Evolutionary conservation across 2,797 vertebrate genomes (phyloP), one percentile per base, ranked within the genome.

Genomic region (Sciurus vulgaris): DNA sequence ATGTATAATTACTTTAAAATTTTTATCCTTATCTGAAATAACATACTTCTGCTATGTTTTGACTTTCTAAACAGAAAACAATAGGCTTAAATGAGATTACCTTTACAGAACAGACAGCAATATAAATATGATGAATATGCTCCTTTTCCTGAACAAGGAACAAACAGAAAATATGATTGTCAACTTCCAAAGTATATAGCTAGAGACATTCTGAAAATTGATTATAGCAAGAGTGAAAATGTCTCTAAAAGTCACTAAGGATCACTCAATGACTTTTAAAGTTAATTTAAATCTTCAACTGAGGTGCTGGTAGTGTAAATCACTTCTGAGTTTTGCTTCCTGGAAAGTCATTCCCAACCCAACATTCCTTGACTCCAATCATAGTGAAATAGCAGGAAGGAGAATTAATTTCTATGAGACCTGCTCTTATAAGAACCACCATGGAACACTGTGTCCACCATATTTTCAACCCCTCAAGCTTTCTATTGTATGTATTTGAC

Each of bases 401-500:
- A 86, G 3, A 89, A 95, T 61, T 86, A n/a, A 85, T 74, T 88
- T 7, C 5, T 72, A 7, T 73, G 65, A 73, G 44, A 63, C 1
- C 14, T 81, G 1, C 2, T 24, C 30, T 73, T 24, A 38, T 10
- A 87, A 90, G 10, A 70, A 18, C 81, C 49, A 84, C 28, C 38
- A 20, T 38, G 33, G 74, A 30, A 2, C 41, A 72, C 70, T 95
- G 22, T 70, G 47, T 35, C 7, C 22, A 73, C 11, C 13, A 30
- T 94, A 33, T 86, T 95, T 76, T 86, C 38, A 81, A 67, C 14
- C 5, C 35, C 35, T 77, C 10, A 59, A 28, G 2, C 81, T 86
- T 87, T 77, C 12, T 84, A 51, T 56, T 89, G 20, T 70, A n/a
- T 35, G 15, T 63, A 91, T 94, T 93, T 95, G 7, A 49, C 14